Base-by-base conservation (phyloP, 1,140 invertebrate genomes). In the Asobara japonica region DNA sequence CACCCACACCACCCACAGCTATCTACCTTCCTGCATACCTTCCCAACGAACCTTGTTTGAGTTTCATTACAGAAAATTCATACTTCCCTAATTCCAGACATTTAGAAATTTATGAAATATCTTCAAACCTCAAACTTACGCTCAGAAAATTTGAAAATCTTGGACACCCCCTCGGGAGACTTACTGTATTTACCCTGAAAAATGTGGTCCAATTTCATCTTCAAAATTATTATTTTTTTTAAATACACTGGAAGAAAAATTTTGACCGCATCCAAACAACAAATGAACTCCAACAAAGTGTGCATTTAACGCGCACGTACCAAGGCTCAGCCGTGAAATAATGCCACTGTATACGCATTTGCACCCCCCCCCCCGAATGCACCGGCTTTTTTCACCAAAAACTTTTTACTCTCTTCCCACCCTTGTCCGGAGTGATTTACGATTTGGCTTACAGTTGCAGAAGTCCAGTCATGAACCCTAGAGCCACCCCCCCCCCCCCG, bases 191-290 rank as follows among this genome's bases (percentile, higher is more conserved):
- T n/a, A n/a, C n/a, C n/a, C n/a, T n/a, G n/a, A n/a, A n/a, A n/a
- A n/a, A n/a, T n/a, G n/a, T n/a, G n/a, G n/a, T n/a, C n/a, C n/a
- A n/a, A n/a, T n/a, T n/a, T n/a, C n/a, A n/a, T n/a, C n/a, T n/a
- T n/a, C n/a, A n/a, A n/a, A n/a, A n/a, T n/a, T n/a, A n/a, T n/a
- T n/a, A n/a, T n/a, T n/a, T n/a, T n/a, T n/a, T n/a, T n/a, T n/a
- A n/a, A n/a, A n/a, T n/a, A n/a, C n/a, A n/a, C n/a, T n/a, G 31
- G 18, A 69, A 67, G 65, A 67, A n/a, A 41, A 18, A 70, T 33
- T 70, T 38, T 29, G n/a, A n/a, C n/a, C n/a, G n/a, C n/a, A n/a
- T n/a, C n/a, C n/a, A 48, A 33, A 62, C 29, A 61, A 20, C 7
- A 30, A 30, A 62, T 16, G 69, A 38, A 64, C 25, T 64, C 60